Evolutionary conservation across 1,140 invertebrate species (phyloP).

Genomic region (Drosophila arizonae): DNA sequence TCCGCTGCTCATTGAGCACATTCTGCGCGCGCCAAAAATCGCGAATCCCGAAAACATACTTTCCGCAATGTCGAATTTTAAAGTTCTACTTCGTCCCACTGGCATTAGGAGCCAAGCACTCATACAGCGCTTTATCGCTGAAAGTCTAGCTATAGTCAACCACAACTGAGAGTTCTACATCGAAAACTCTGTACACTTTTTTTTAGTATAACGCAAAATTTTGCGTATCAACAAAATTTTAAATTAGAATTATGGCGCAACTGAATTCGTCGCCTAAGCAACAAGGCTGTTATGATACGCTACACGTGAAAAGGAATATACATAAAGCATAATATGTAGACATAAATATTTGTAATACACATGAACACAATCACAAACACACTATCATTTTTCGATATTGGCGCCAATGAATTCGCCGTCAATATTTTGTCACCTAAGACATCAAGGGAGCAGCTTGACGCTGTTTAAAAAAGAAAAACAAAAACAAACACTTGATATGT

Average conservation of each 20-base stretch:
- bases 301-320: too few relatives aligned
- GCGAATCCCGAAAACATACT: background rate
- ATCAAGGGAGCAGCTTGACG: too few relatives aligned
- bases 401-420: background rate
- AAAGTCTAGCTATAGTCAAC: background rate
- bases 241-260: background rate
- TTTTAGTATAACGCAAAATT: too few relatives aligned
- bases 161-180: background rate
- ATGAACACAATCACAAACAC: too few relatives aligned
- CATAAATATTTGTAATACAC: too few relatives aligned
- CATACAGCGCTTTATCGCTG: background rate
- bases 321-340: too few relatives aligned
- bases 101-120: background rate
- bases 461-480: too few relatives aligned
- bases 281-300: too few relatives aligned
- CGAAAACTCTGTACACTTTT: background rate
- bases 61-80: slow-evolving; percentile 9
- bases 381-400: too few relatives aligned
- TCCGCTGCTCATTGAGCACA: slow-evolving; percentile 11
- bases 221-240: too few relatives aligned
- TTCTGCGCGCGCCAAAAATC: slow-evolving; percentile 16
- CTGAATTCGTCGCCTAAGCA: background rate
- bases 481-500: too few relatives aligned
- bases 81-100: background rate
- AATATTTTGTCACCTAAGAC: too few relatives aligned